These are phyloP conservation scores for Bothrops jararaca DNA, from an alignment of 2,113 vertebrate species.

Conservation along the genomic window DNA sequence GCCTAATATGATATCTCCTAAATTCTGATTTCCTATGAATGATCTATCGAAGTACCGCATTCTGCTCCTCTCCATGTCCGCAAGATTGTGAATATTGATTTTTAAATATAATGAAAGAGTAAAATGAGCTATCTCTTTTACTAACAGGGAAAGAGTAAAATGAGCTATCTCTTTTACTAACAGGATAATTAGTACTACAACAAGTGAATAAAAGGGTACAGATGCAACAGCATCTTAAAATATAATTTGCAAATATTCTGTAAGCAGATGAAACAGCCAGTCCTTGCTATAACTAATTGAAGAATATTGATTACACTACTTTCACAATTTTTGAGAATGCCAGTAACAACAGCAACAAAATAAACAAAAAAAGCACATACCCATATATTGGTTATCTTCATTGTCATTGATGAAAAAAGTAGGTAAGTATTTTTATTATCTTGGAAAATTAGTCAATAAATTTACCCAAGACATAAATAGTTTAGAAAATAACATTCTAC, in stretches of 20 bases:
- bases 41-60: constrained; percentile 51
- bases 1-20: constrained; percentile 38
- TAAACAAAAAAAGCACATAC: constrained; percentile 21
- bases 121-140: constrained; percentile 52
- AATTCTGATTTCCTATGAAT: constrained; percentile 43
- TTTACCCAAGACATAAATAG: constrained; percentile 5
- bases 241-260: neutral
- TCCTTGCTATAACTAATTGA: constrained; percentile 22
- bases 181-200: constrained; percentile 39
- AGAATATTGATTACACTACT: constrained; percentile 28
- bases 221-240: constrained; percentile 34
- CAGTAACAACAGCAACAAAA: neutral
- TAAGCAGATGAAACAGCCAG: constrained; percentile 3
- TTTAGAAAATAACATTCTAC: neutral
- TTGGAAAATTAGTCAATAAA: neutral
- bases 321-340: neutral
- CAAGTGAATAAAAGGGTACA: constrained; percentile 29
- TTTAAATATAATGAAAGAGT: constrained; percentile 61
- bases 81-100: constrained; percentile 67
- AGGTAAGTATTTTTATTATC: neutral
- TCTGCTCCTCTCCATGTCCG: constrained; percentile 55
- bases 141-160: constrained; percentile 52
- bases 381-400: neutral
- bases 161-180: constrained; percentile 52
- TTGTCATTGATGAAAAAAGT: neutral